A percentile compares a stretch with the other conserved stretches of the same genome.
phyloP scores from a whole-genome alignment of 2,797 vertebrate species.

The Lepus oiostolus region DNA sequence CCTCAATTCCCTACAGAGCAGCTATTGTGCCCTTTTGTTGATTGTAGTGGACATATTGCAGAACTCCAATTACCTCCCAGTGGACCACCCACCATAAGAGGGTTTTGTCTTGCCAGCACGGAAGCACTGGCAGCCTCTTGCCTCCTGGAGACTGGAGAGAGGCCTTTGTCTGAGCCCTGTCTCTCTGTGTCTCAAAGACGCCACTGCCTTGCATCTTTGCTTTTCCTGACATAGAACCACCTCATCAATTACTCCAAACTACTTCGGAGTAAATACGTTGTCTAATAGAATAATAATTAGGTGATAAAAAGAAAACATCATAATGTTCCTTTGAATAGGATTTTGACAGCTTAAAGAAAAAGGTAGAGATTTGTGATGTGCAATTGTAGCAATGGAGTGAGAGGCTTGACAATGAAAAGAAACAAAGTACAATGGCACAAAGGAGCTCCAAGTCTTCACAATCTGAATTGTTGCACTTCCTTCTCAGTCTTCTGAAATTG shows the following conservation, averaged over 20 bases:
- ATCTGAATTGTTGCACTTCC: not conserved
- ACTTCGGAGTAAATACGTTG: conserved; percentile 87
- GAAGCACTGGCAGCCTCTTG: conserved; percentile 91
- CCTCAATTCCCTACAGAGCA: conserved; percentile 91
- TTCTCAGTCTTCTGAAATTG: not conserved
- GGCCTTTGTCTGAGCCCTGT: conserved; percentile 31
- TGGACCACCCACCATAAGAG: conserved; percentile 96
- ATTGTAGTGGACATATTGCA: conserved; percentile 94
- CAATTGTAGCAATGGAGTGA: conserved; percentile 27
- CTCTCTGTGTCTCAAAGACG: conserved; percentile 41
- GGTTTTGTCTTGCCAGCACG: conserved; percentile 93
- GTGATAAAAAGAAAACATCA: conserved; percentile 86
- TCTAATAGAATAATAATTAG: conserved; percentile 87
- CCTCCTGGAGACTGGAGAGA: conserved; percentile 84
- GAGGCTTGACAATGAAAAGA: conserved; percentile 34
- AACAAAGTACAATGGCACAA: not conserved
- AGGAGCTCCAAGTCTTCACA: not conserved
- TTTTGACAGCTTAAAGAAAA: conserved; percentile 82
- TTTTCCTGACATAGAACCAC: conserved; percentile 92
- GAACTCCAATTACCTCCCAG: conserved; percentile 90
- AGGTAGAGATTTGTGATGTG: not conserved
- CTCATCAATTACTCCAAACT: conserved; percentile 87
- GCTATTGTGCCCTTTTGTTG: conserved; percentile 90
- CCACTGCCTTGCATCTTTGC: conserved; percentile 92
- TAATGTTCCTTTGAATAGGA: conserved; percentile 75